These are phyloP conservation scores for Metopolophium dirhodum DNA, from an alignment of 1,140 invertebrate genomes.

Conservation along the genomic window DNA sequence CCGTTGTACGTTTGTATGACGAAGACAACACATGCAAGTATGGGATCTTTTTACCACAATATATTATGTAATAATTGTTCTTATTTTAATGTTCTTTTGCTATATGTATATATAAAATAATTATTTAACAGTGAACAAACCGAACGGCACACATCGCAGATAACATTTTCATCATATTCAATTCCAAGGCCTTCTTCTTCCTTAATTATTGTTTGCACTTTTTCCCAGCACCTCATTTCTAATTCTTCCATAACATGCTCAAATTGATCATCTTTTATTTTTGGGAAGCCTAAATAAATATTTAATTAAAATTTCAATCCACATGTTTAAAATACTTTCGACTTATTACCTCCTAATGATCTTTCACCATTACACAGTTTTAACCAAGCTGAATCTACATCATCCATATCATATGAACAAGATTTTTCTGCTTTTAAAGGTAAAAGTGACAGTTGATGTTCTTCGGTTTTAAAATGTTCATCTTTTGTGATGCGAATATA, in stretches of 20 bases:
- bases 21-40: background rate
- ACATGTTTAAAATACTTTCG: background rate
- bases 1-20: background rate
- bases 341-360: slow-evolving; percentile 67
- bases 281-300: slow-evolving; percentile 68
- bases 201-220: slow-evolving; percentile 91
- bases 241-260: slow-evolving; percentile 92
- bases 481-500: slow-evolving; percentile 89
- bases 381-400: slow-evolving; percentile 91
- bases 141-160: slow-evolving; percentile 97
- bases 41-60: background rate
- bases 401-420: slow-evolving; percentile 94
- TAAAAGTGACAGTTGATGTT: slow-evolving; percentile 85
- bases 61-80: background rate
- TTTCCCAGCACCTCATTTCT: slow-evolving; percentile 90
- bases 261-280: slow-evolving; percentile 84
- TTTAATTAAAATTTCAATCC: background rate
- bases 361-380: slow-evolving; percentile 85
- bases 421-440: slow-evolving; percentile 87
- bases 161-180: slow-evolving; percentile 97
- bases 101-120: background rate
- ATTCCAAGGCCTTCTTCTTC: slow-evolving; percentile 94
- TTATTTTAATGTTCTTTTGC: background rate
- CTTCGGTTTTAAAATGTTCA: slow-evolving; percentile 81
- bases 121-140: slow-evolving; percentile 66